Percentiles rank a stretch among this genome's conserved stretches.
phyloP scores from a whole-genome alignment of 2,797 vertebrate genomes.

The Hybognathus amarus region DNA sequence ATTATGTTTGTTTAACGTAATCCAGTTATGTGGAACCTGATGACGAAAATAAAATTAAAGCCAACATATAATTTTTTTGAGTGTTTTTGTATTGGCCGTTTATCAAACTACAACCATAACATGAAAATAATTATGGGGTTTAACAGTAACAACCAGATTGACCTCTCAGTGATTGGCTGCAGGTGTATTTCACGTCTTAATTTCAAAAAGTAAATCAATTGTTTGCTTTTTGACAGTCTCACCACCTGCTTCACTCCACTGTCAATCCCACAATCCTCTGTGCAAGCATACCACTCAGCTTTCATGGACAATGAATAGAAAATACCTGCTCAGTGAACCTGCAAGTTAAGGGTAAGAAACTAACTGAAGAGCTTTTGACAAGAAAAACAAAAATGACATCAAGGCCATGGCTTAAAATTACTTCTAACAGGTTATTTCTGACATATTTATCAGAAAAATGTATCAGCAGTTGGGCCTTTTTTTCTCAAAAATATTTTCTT shows the following conservation, averaged over 20 bases:
- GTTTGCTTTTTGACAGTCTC: not conserved
- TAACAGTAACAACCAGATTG: not conserved
- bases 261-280: constrained; percentile 1
- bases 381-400: not conserved
- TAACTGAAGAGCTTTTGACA: not conserved
- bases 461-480: not conserved
- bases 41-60: too few species aligned
- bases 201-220: not conserved
- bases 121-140: not conserved
- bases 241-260: not conserved
- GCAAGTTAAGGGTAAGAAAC: not conserved
- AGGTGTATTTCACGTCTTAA: not conserved
- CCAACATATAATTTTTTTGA: too few species aligned
- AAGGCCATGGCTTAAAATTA: constrained; percentile 9
- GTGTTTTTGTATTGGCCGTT: too few species aligned
- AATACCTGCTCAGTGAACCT: constrained; percentile 1
- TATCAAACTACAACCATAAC: not conserved
- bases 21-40: too few species aligned
- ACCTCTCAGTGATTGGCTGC: not conserved
- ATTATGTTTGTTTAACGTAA: too few species aligned
- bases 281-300: not conserved
- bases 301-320: not conserved
- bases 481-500: not conserved
- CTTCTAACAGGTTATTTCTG: constrained; percentile 20
- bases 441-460: not conserved